phyloP scores from a whole-genome alignment of 2,113 vertebrate genomes.

The Oncorhynchus kisutch region DNA sequence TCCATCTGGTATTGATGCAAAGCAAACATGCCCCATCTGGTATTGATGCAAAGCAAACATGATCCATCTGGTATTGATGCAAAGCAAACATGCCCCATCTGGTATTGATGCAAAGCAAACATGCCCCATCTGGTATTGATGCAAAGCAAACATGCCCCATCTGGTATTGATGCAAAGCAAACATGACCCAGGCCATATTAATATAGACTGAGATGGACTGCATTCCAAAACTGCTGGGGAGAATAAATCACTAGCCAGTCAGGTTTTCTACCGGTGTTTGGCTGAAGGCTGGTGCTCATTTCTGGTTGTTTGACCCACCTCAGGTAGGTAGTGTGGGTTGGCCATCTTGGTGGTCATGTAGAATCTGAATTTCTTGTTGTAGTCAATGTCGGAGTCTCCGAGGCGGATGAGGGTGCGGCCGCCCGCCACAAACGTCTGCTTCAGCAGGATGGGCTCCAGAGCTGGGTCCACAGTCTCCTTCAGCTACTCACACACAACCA shows the following conservation, averaged over 20 bases:
- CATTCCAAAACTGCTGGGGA: too few species aligned
- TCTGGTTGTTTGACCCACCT: slow-evolving; percentile 67
- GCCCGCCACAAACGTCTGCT: slow-evolving; percentile 81
- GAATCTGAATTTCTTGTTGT: slow-evolving; percentile 83
- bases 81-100: neutral
- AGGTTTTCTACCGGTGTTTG: too few species aligned
- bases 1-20: neutral
- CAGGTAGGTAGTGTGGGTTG: slow-evolving; percentile 88
- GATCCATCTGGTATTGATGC: neutral
- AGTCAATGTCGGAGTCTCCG: slow-evolving; percentile 86
- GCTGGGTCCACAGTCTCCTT: slow-evolving; percentile 82
- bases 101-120: neutral
- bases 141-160: neutral
- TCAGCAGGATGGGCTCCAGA: slow-evolving; percentile 82
- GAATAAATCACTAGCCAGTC: too few species aligned
- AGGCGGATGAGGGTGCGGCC: slow-evolving; percentile 81
- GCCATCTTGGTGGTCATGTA: slow-evolving; percentile 90
- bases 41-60: neutral
- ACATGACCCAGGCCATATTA: neutral
- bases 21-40: neutral
- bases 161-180: neutral
- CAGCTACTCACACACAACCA: slow-evolving; percentile 66
- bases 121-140: neutral
- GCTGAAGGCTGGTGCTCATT: neutral
- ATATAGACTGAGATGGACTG: too few species aligned